Conservation (phyloP, 2,888 invertebrate species). For the Antitype chi region DNA sequence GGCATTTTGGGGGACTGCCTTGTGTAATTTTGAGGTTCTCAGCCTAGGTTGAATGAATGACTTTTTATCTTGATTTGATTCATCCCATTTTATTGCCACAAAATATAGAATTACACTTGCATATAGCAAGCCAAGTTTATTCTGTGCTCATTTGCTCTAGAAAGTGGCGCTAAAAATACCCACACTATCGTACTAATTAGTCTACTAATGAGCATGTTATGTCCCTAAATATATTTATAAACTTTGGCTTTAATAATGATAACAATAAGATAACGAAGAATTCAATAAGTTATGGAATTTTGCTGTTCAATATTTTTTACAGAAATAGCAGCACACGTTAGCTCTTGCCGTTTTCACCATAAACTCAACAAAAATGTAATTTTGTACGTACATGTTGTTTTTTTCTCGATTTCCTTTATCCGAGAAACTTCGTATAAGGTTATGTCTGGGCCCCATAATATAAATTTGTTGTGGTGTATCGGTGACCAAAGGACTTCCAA, state of each 20-base stretch:
- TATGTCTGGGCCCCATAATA: slow-evolving; percentile 97
- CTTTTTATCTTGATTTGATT: no score
- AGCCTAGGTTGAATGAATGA: no score
- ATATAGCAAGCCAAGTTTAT: background rate
- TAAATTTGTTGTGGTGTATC: slow-evolving; percentile 93
- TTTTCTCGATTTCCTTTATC: slow-evolving; percentile 90
- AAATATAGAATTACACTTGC: background rate
- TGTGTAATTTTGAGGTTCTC: no score
- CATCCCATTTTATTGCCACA: background rate
- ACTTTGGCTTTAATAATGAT: slow-evolving; percentile 19
- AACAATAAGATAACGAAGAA: slow-evolving; percentile 43
- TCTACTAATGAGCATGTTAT: slow-evolving; percentile 22
- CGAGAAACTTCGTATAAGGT: slow-evolving; percentile 95
- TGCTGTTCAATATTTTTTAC: background rate
- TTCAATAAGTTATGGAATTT: slow-evolving; percentile 5
- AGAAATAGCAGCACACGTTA: background rate
- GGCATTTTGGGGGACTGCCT: no score
- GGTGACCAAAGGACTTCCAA: slow-evolving; percentile 97
- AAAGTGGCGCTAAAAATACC: background rate
- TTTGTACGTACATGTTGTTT: slow-evolving; percentile 80
- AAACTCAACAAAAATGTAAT: background rate
- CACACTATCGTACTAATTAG: slow-evolving; percentile 14
- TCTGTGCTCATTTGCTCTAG: background rate
- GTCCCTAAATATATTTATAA: slow-evolving; percentile 14
- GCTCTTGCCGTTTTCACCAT: background rate